Conservation (phyloP, 2,888 invertebrate species). For the Chydorus sphaericus region DNA sequence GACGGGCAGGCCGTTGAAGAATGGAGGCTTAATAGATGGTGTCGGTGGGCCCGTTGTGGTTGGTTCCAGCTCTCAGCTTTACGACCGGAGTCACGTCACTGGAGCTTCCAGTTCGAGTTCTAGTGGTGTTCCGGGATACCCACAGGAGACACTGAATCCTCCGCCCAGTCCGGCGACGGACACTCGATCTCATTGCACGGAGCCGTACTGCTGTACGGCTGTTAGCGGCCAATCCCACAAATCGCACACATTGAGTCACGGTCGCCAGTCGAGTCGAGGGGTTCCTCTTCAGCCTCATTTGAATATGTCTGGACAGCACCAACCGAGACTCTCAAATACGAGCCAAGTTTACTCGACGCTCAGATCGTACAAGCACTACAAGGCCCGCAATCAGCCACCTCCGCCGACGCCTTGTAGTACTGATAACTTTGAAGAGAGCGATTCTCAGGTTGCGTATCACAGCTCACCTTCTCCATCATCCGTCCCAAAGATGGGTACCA, state of each 20-base stretch:
- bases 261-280: background rate
- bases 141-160: conserved; percentile 75
- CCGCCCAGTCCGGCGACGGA: conserved; percentile 73
- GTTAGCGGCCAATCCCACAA: conserved; percentile 7
- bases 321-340: background rate
- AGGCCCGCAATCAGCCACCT: conserved; percentile 58
- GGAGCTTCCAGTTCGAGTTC: conserved; percentile 54
- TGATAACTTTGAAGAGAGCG: conserved; percentile 82
- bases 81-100: conserved; percentile 50
- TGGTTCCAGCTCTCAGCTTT: conserved; percentile 42
- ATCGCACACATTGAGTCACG: conserved; percentile 8
- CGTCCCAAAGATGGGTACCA: conserved; percentile 9
- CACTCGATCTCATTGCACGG: conserved; percentile 27
- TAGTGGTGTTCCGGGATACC: conserved; percentile 48
- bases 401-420: conserved; percentile 91
- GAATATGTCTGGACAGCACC: background rate
- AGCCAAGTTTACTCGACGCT: conserved; percentile 10
- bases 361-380: conserved; percentile 52
- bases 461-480: conserved; percentile 9
- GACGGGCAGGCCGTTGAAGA: background rate
- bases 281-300: conserved; percentile 2
- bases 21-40: background rate
- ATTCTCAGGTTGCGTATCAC: conserved; percentile 32
- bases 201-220: conserved; percentile 12
- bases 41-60: conserved; percentile 24